Conservation (phyloP, 2,888 invertebrate species). For the Xanthia togata region DNA sequence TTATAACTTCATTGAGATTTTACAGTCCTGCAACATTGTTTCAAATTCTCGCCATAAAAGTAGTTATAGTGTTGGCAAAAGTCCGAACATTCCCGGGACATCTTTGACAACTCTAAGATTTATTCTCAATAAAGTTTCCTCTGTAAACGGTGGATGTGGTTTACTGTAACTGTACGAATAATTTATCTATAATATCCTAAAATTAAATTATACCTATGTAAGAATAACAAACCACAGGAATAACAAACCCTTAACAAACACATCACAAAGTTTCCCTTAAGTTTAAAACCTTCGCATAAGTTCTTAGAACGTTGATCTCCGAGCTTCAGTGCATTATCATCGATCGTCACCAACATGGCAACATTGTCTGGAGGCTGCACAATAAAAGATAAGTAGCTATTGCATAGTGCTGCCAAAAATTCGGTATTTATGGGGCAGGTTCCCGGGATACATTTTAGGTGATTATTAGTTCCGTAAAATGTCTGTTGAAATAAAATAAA, state of each 20-base stretch:
- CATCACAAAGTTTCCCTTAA: slow-evolving; percentile 28
- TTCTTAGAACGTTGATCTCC: slow-evolving; percentile 55
- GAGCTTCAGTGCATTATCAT: slow-evolving; percentile 78
- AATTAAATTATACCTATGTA: background rate
- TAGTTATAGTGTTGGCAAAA: slow-evolving; percentile 37
- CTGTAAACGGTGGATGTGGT: background rate
- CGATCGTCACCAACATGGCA: slow-evolving; percentile 76
- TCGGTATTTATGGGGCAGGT: slow-evolving; percentile 22
- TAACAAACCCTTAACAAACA: slow-evolving; percentile 7
- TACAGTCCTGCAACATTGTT: slow-evolving; percentile 26
- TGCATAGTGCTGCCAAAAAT: slow-evolving; percentile 54
- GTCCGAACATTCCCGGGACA: background rate
- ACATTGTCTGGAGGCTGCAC: slow-evolving; percentile 74
- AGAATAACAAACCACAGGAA: too few species aligned
- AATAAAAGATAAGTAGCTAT: slow-evolving; percentile 87
- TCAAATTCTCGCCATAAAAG: slow-evolving; percentile 26
- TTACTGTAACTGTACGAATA: background rate
- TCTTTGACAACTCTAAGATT: slow-evolving; percentile 24
- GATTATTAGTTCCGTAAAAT: background rate
- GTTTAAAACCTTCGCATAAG: slow-evolving; percentile 34
- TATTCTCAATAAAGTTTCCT: slow-evolving; percentile 9
- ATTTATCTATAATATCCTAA: background rate
- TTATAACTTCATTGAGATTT: slow-evolving; percentile 8
- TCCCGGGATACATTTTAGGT: slow-evolving; percentile 5
- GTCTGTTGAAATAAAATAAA: background rate